phyloP scores from a whole-genome alignment of 2,888 invertebrate species.

The Eudasyphora cyanicolor region DNA sequence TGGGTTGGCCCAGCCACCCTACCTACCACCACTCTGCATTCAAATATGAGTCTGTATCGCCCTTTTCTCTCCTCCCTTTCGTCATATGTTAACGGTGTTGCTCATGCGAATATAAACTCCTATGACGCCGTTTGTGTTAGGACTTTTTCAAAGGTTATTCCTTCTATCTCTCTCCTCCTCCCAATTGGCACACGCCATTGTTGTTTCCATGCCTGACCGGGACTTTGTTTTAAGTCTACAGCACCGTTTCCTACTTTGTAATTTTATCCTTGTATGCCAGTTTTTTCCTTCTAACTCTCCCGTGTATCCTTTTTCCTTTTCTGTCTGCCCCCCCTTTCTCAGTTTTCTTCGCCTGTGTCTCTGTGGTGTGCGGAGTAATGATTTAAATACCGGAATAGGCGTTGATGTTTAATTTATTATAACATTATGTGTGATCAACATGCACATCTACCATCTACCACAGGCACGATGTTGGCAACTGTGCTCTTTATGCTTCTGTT shows the following conservation, averaged over 20 bases:
- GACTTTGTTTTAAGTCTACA: not conserved
- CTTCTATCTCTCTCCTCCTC: not conserved
- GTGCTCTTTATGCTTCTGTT: not conserved
- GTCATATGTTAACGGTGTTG: not conserved
- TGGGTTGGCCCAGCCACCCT: not conserved
- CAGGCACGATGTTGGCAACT: not conserved
- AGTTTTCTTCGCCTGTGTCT: not conserved
- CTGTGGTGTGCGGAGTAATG: conserved; percentile 45
- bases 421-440: conserved; percentile 52
- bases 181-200: not conserved
- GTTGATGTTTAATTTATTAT: conserved; percentile 65
- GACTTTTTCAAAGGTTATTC: not conserved
- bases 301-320: not conserved
- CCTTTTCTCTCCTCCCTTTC: not conserved
- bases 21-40: not conserved
- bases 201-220: too few species aligned
- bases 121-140: conserved; percentile 16
- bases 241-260: not conserved
- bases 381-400: conserved; percentile 63
- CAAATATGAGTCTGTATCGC: not conserved
- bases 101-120: conserved; percentile 20
- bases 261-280: not conserved
- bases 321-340: not conserved
- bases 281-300: too few species aligned
- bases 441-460: not conserved